A percentile compares a stretch with the other conserved stretches of the same genome.
These are phyloP conservation scores for Bicyclus anynana DNA, from an alignment of 1,140 invertebrate species.

Conservation along the genomic window DNA sequence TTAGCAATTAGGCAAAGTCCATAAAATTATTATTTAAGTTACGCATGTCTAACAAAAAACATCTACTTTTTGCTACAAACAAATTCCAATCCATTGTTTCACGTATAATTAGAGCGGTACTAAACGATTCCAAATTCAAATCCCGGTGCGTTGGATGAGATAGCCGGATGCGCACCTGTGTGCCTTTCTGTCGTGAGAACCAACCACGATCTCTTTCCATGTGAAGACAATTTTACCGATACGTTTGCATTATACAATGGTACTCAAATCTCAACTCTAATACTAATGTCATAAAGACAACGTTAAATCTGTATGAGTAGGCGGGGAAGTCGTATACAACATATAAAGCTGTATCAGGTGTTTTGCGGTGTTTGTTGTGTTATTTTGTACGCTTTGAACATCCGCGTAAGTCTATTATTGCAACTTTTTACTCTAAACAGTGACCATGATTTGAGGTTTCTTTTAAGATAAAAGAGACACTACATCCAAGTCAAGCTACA, in stretches of 20 bases:
- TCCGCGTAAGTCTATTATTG: conserved; percentile 62
- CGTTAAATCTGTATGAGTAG: conserved; percentile 1
- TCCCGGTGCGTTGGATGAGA: conserved; percentile 44
- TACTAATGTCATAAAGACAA: conserved; percentile 8
- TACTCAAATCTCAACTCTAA: conserved; percentile 27
- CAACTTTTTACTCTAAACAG: conserved; percentile 53
- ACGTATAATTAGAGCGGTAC: conserved; percentile 38
- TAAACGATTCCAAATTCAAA: conserved; percentile 56
- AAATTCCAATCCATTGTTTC: conserved; percentile 27
- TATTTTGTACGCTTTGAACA: conserved; percentile 71
- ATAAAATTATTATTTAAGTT: too few relatives aligned
- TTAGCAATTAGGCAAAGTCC: too few relatives aligned
- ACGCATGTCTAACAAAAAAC: background rate
- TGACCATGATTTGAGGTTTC: conserved; percentile 27
- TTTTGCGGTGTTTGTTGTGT: conserved; percentile 60
- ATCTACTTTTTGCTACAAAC: background rate
- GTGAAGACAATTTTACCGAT: conserved; percentile 20
- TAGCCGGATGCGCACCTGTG: conserved; percentile 72
- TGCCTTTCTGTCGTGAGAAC: conserved; percentile 54
- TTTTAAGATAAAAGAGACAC: too few relatives aligned
- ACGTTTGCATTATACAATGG: background rate
- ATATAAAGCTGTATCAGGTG: conserved; percentile 54
- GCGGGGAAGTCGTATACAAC: conserved; percentile 20
- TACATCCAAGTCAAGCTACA: too few relatives aligned
- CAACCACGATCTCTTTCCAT: conserved; percentile 40